Evolutionary conservation across 2,888 invertebrate genomes (phyloP).

Genomic region (Spisula subtruncata): DNA sequence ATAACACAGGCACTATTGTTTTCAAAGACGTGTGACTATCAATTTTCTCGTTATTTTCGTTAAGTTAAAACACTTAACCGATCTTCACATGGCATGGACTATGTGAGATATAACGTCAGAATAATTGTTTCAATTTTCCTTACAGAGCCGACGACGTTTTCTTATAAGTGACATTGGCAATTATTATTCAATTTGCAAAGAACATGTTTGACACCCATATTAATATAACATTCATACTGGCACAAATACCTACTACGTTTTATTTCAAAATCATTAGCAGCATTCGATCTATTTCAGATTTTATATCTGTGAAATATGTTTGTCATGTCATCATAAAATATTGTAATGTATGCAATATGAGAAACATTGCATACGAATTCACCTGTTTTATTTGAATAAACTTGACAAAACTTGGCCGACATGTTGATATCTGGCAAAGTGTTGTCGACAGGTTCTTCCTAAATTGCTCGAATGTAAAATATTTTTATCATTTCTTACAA

Average conservation of each 20-base stretch:
- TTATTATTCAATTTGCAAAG: no score
- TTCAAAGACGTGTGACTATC: no score
- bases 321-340: no score
- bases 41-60: no score
- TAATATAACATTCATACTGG: no score
- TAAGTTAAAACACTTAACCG: no score
- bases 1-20: no score
- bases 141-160: neutral
- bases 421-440: neutral
- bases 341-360: neutral
- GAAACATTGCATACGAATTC: neutral
- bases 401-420: neutral
- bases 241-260: no score
- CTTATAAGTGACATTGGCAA: neutral
- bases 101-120: neutral
- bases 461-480: constrained; percentile 12
- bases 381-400: neutral
- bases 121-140: no score
- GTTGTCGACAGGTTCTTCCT: neutral
- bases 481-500: neutral
- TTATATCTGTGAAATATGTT: neutral
- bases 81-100: no score
- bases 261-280: constrained; percentile 12
- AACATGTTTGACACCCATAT: no score
- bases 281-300: constrained; percentile 1